Evolutionary conservation across 1,140 invertebrate genomes (phyloP).

Genomic region (Bilobella aurantiaca): DNA sequence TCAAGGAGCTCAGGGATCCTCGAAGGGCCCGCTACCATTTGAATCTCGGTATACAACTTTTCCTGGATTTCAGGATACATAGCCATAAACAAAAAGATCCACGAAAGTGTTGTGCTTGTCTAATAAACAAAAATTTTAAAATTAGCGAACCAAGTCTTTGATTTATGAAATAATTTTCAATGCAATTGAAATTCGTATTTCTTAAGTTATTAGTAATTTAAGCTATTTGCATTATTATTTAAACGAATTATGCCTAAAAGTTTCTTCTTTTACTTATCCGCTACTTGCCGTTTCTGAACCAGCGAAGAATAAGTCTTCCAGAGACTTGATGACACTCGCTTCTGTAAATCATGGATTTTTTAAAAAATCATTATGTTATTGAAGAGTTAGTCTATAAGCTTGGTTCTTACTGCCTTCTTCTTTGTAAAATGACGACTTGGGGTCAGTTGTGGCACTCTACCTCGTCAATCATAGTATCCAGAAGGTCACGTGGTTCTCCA

Average conservation of each 20-base stretch:
- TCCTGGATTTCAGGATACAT: neutral
- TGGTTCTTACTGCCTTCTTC: neutral
- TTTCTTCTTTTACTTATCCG: too few relatives aligned
- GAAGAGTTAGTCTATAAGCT: neutral
- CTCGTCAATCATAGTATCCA: neutral
- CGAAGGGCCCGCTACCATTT: neutral
- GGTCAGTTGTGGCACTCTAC: conserved; percentile 1
- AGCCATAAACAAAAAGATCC: neutral
- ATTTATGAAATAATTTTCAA: too few relatives aligned
- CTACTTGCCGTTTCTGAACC: neutral
- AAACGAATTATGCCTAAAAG: too few relatives aligned
- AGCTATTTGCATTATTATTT: too few relatives aligned
- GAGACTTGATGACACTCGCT: neutral
- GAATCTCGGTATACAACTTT: neutral
- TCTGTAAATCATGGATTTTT: too few relatives aligned
- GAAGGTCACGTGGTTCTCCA: neutral
- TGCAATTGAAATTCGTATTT: too few relatives aligned
- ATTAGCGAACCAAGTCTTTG: neutral
- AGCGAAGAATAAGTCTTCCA: neutral
- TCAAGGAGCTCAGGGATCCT: neutral
- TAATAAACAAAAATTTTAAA: neutral
- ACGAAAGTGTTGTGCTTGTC: neutral
- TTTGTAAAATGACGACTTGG: conserved; percentile 17
- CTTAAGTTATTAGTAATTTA: too few relatives aligned
- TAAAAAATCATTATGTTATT: neutral